A percentile compares a stretch with the other conserved stretches of the same genome.
Evolutionary conservation across 2,113 vertebrate genomes (phyloP).

Genomic region (Ceratotherium simum): DNA sequence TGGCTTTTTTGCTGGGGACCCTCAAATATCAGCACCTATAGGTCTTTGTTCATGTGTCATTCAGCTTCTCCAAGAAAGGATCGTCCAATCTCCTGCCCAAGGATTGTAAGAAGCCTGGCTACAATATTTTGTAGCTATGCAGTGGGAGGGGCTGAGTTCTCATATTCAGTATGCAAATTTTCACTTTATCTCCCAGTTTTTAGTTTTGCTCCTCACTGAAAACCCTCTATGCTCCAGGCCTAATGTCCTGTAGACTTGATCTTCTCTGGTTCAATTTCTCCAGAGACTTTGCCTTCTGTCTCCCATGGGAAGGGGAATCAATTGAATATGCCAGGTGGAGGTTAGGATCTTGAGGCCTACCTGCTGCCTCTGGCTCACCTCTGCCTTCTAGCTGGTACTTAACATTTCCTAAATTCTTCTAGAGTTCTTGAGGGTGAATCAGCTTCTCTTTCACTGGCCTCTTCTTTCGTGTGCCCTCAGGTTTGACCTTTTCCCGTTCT

Average conservation of each 20-base stretch:
- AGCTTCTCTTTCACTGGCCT: not conserved
- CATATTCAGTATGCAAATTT: not conserved
- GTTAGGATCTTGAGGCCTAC: not conserved
- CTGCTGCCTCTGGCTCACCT: not conserved
- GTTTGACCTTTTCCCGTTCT: slow-evolving; percentile 51
- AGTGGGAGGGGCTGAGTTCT: not conserved
- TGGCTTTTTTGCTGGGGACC: not conserved
- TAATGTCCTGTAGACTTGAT: not conserved
- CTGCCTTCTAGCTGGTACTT: not conserved
- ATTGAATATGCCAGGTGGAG: not conserved
- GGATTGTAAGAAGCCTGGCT: not conserved
- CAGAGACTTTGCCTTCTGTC: not conserved
- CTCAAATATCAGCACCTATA: not conserved
- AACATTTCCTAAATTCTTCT: not conserved
- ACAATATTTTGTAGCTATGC: not conserved
- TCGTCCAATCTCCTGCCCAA: not conserved
- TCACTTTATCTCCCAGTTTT: not conserved
- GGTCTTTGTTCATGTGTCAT: not conserved
- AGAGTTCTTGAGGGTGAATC: not conserved
- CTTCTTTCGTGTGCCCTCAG: not conserved
- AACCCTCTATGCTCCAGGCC: not conserved
- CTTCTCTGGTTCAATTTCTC: not conserved
- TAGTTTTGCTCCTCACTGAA: not conserved
- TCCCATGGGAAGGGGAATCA: not conserved
- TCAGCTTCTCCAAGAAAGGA: slow-evolving; percentile 19